These are phyloP conservation scores for Hesperia comma DNA, from an alignment of 2,888 invertebrate species.

Conservation along the genomic window DNA sequence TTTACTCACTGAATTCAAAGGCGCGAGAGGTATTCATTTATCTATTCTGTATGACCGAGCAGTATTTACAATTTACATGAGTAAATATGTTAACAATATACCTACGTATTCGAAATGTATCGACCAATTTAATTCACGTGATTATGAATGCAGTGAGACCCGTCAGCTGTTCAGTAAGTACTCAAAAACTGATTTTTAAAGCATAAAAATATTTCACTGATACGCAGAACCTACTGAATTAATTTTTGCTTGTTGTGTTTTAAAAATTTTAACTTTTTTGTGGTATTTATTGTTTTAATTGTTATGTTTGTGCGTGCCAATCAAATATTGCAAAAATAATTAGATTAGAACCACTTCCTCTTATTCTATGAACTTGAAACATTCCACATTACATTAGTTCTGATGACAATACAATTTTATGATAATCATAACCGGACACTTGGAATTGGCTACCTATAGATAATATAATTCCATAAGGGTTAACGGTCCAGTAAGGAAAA, in stretches of 20 bases:
- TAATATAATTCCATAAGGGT: too few relatives aligned
- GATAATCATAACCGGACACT: too few relatives aligned
- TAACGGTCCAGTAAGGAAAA: too few relatives aligned
- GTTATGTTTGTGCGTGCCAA: too few relatives aligned
- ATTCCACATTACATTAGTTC: too few relatives aligned
- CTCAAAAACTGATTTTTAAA: slow-evolving; percentile 30
- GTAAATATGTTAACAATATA: slow-evolving; percentile 8
- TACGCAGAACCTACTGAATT: background rate
- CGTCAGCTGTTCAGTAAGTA: slow-evolving; percentile 28
- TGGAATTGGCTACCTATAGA: too few relatives aligned
- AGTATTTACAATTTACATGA: background rate
- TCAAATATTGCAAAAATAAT: too few relatives aligned
- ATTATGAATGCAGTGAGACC: slow-evolving; percentile 30
- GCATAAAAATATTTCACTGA: slow-evolving; percentile 19
- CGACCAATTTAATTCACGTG: slow-evolving; percentile 12
- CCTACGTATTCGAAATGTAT: background rate
- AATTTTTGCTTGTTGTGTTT: background rate
- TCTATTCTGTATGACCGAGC: background rate
- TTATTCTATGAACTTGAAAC: too few relatives aligned
- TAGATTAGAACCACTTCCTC: too few relatives aligned
- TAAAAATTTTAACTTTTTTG: background rate
- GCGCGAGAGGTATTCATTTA: background rate
- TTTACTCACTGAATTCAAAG: background rate
- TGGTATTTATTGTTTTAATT: too few relatives aligned
- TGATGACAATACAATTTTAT: too few relatives aligned